Conservation (phyloP, 2,797 vertebrate genomes). For the Amazona finschi region DNA sequence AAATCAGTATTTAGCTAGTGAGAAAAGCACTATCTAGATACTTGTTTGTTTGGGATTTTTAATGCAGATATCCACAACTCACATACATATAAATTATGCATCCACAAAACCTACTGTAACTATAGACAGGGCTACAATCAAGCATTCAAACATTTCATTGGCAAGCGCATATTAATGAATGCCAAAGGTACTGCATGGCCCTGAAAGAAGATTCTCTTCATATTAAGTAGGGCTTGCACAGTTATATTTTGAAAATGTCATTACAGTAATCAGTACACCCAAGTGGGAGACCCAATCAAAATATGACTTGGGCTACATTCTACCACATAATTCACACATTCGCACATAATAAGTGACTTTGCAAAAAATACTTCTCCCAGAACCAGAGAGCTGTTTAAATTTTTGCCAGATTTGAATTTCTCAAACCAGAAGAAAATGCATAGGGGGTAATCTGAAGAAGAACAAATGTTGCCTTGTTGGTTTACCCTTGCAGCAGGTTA, state of each 20-base stretch:
- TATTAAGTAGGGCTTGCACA: background rate
- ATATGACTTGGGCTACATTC: background rate
- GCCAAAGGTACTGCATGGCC: background rate
- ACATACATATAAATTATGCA: background rate
- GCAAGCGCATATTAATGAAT: background rate
- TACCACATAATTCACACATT: background rate
- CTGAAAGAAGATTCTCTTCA: background rate
- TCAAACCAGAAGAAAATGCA: background rate
- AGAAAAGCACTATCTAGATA: background rate
- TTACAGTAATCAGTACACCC: background rate
- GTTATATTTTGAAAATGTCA: background rate
- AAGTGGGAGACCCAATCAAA: background rate
- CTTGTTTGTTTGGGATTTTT: fast-evolving
- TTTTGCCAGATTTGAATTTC: background rate
- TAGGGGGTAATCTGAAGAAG: background rate
- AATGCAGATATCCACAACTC: background rate
- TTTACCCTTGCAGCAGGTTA: background rate
- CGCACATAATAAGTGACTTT: background rate
- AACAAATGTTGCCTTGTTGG: background rate
- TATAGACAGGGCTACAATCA: background rate
- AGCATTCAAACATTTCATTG: background rate
- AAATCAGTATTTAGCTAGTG: background rate
- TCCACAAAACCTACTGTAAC: background rate
- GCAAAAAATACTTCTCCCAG: background rate
- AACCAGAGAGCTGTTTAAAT: background rate